Evolutionary conservation across 2,888 invertebrate species (phyloP), one percentile per base, ranked within the genome.

Genomic region (Hesperia comma): DNA sequence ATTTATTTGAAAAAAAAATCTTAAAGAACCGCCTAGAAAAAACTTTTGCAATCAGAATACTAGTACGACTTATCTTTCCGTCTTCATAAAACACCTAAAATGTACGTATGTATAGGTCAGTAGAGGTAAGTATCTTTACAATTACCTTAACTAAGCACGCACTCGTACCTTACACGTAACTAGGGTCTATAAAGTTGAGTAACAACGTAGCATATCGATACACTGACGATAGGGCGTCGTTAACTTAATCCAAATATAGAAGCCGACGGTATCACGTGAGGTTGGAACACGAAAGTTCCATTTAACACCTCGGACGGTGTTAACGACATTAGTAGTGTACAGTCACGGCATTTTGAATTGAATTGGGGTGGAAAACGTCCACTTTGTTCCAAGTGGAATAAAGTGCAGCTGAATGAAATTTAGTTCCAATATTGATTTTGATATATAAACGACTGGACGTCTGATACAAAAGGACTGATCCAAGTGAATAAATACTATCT

Each of bases 51-150:
- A n/a, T n/a, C n/a, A 26, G 3, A 26, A 5, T 26, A 26, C 26
- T 37, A 37, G 8, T 37, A 37, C 10, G 12, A 8, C 2, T 12
- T 37, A 37, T 37, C 8, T 37, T 37, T 37, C 10, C 37, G 37
- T 3, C 10, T 3, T 12, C 37, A 37, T 37, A 37, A 37, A 37
- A 8, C 37, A 37, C 37, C n/a, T n/a, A n/a, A n/a, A n/a, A n/a
- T 12, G 37, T 12, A 37, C 10, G 37, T 12, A 37, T 2, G 26
- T 26, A 5, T 26, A 26, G 26, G 26, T 26, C 26, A 4, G 26
- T 26, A 67, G 63, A 66, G 68, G 63, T 55, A 68, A 68, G n/a
- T n/a, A n/a, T n/a, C n/a, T 66, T 67, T 64, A 61, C 41, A 62
- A 55, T 55, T 43, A 55, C 32, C 12, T n/a, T 40, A 61, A 57